A percentile compares a stretch with the other conserved stretches of the same genome.
Conservation (phyloP, 2,888 invertebrate species). For the Pecten maximus region DNA sequence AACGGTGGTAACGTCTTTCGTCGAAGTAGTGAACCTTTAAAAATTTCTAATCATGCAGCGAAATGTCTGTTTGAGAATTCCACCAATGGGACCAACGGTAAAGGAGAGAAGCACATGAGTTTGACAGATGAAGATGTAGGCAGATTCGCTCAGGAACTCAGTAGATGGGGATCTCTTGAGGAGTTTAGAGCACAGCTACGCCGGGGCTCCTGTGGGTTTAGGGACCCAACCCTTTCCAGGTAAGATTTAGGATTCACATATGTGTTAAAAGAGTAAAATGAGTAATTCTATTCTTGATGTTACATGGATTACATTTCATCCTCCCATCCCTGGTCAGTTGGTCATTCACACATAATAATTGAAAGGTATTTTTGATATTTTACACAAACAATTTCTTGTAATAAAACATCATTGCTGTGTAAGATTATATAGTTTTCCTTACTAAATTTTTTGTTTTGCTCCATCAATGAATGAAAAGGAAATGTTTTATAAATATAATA, state of each 20-base stretch:
- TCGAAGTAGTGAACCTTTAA: constrained; percentile 76
- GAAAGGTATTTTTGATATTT: too few species aligned
- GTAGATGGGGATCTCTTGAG: constrained; percentile 64
- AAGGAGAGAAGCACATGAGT: constrained; percentile 57
- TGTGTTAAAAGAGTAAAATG: too few species aligned
- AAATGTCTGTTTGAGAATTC: constrained; percentile 61
- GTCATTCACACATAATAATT: too few species aligned
- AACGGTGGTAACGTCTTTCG: constrained; percentile 67
- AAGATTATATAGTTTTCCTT: too few species aligned
- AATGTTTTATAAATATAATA: too few species aligned
- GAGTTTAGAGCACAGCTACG: constrained; percentile 60
- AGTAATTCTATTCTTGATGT: too few species aligned
- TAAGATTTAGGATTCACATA: constrained; percentile 38
- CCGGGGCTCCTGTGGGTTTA: constrained; percentile 72
- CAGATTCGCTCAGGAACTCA: constrained; percentile 63
- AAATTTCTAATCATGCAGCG: constrained; percentile 68
- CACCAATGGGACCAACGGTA: constrained; percentile 43
- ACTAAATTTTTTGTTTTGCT: too few species aligned
- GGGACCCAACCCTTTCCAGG: constrained; percentile 75
- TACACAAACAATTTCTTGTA: too few species aligned
- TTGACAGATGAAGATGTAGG: constrained; percentile 73
- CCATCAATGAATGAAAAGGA: too few species aligned
- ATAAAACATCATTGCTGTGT: too few species aligned
- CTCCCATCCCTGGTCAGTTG: too few species aligned
- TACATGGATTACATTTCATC: too few species aligned